These are phyloP conservation scores for Tetraodon nigroviridis DNA, from an alignment of 2,113 vertebrate species.

Conservation along the genomic window DNA sequence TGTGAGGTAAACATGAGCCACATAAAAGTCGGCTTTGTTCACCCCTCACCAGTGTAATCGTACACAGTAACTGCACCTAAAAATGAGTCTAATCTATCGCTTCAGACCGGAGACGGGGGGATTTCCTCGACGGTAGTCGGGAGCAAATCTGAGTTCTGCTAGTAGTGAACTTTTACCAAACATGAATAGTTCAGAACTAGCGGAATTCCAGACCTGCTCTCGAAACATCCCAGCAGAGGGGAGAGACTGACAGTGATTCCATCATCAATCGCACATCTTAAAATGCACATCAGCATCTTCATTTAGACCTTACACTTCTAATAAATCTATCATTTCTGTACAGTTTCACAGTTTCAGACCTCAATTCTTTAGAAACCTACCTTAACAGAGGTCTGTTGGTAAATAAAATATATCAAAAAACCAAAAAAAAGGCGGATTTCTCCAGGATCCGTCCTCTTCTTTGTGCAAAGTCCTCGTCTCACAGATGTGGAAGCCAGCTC, in stretches of 20 bases:
- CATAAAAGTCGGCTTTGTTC: too few species aligned
- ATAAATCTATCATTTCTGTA: too few species aligned
- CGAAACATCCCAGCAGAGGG: slow-evolving; percentile 42
- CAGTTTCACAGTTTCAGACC: too few species aligned
- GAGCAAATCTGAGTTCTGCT: slow-evolving; percentile 80
- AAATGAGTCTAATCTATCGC: background rate
- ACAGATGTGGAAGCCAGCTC: slow-evolving; percentile 13
- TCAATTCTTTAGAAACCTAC: too few species aligned
- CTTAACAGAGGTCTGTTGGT: too few species aligned
- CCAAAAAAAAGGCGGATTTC: slow-evolving; percentile 19
- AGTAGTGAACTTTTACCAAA: slow-evolving; percentile 80
- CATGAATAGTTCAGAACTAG: slow-evolving; percentile 80
- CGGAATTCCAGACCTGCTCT: slow-evolving; percentile 79
- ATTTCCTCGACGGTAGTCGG: slow-evolving; percentile 48
- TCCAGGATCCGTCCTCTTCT: slow-evolving; percentile 35
- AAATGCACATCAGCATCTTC: too few species aligned
- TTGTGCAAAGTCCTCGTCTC: slow-evolving; percentile 11
- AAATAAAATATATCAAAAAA: too few species aligned
- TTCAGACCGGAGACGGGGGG: background rate
- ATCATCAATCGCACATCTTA: too few species aligned
- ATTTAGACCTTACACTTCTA: too few species aligned
- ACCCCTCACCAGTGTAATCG: too few species aligned
- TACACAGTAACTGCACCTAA: too few species aligned
- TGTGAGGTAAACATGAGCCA: too few species aligned
- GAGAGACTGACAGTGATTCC: background rate